A percentile compares a stretch with the other conserved stretches of the same genome.
These are phyloP conservation scores for Todiramphus chloris DNA, from an alignment of 2,113 vertebrate species.

Conservation along the genomic window DNA sequence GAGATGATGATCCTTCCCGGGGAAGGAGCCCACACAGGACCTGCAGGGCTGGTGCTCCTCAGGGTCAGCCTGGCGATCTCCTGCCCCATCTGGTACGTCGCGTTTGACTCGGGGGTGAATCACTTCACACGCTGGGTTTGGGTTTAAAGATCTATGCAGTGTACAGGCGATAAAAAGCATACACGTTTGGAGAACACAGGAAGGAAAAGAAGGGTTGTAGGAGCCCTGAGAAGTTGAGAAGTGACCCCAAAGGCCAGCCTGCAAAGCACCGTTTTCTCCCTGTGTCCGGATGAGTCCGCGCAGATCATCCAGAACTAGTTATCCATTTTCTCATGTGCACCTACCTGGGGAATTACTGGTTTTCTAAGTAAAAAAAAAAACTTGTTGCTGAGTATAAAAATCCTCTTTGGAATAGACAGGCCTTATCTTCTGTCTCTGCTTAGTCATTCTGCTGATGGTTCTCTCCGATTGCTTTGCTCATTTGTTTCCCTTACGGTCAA, in stretches of 20 bases:
- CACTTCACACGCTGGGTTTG: not conserved
- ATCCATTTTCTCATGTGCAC: not conserved
- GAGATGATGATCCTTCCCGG: not conserved
- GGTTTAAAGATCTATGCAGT: not conserved
- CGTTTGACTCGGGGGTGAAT: not conserved
- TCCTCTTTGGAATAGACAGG: not conserved
- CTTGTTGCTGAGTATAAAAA: conserved; percentile 19
- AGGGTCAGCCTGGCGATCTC: not conserved
- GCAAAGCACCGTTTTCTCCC: not conserved
- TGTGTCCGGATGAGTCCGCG: not conserved
- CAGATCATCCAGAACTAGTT: not conserved
- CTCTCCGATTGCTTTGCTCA: not conserved
- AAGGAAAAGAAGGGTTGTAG: fast-evolving
- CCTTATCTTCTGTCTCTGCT: not conserved
- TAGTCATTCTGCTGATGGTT: not conserved
- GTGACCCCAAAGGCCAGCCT: not conserved
- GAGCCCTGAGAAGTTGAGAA: not conserved
- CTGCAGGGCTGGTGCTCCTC: not conserved
- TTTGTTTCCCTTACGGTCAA: not conserved
- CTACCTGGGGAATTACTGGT: not conserved
- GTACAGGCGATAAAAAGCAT: not conserved
- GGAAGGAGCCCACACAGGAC: not conserved
- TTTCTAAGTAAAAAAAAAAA: not conserved
- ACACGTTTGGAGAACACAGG: not conserved
- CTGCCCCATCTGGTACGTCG: not conserved